phyloP scores from a whole-genome alignment of 2,888 invertebrate genomes.

The Dendrolimus houi region DNA sequence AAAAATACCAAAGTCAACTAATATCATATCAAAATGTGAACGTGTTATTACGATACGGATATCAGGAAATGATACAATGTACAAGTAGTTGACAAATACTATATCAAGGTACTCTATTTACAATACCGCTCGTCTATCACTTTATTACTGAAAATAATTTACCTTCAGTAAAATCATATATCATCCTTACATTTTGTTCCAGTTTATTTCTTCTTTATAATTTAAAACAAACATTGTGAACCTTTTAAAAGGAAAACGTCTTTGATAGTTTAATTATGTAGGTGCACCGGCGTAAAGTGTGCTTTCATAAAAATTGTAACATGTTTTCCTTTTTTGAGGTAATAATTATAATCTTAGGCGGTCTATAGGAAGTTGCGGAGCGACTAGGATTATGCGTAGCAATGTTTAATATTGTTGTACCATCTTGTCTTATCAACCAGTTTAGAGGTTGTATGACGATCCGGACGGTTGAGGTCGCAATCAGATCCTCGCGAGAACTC shows the following conservation, averaged over 20 bases:
- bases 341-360: constrained; percentile 43
- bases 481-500: constrained; percentile 10
- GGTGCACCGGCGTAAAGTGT: constrained; percentile 46
- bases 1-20: not conserved
- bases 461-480: constrained; percentile 43
- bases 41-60: constrained; percentile 6
- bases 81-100: constrained; percentile 8
- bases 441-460: constrained; percentile 53
- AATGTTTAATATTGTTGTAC: constrained; percentile 38
- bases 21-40: not conserved
- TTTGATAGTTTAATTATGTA: constrained; percentile 34
- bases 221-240: constrained; percentile 50
- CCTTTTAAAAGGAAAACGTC: constrained; percentile 61
- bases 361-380: constrained; percentile 68
- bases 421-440: constrained; percentile 51
- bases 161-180: not conserved
- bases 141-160: not conserved
- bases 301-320: constrained; percentile 52
- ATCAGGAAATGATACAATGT: constrained; percentile 12
- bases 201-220: constrained; percentile 11
- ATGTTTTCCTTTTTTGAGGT: constrained; percentile 61
- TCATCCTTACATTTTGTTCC: constrained; percentile 1
- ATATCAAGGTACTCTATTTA: constrained; percentile 1
- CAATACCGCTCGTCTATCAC: constrained; percentile 2
- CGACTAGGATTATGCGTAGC: constrained; percentile 46